phyloP scores from a whole-genome alignment of 2,113 vertebrate genomes.

The Sinocyclocheilus anshuiensis region DNA sequence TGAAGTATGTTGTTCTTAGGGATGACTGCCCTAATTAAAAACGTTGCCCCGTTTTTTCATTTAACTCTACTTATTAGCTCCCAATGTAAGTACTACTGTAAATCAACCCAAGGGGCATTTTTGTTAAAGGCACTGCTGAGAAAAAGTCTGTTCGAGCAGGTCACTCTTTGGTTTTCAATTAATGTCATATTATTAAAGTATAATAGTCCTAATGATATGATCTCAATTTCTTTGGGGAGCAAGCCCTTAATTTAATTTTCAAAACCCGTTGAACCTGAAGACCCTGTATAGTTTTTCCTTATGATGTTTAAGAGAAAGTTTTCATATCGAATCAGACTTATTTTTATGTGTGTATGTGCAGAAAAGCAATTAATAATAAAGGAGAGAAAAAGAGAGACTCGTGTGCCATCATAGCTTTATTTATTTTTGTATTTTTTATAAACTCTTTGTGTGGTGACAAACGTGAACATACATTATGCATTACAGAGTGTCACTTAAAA shows the following conservation, averaged over 20 bases:
- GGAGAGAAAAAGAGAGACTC: not conserved
- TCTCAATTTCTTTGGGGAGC: slow-evolving; percentile 61
- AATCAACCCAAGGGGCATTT: slow-evolving; percentile 66
- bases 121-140: slow-evolving; percentile 56
- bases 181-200: slow-evolving; percentile 65
- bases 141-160: slow-evolving; percentile 59
- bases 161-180: slow-evolving; percentile 69
- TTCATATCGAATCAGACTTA: not conserved
- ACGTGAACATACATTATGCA: not conserved
- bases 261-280: slow-evolving; percentile 49
- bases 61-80: slow-evolving; percentile 68
- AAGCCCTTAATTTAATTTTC: slow-evolving; percentile 61
- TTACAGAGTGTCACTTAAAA: no score
- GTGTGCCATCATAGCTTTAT: not conserved
- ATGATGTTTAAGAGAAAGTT: not conserved
- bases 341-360: not conserved
- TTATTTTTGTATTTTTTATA: not conserved
- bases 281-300: not conserved
- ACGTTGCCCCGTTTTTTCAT: slow-evolving; percentile 63
- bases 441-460: not conserved
- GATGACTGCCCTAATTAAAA: slow-evolving; percentile 73
- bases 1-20: slow-evolving; percentile 66
- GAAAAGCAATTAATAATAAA: not conserved
- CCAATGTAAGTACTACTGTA: slow-evolving; percentile 70
- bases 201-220: slow-evolving; percentile 61